These are phyloP conservation scores for Eolophus roseicapilla DNA, from an alignment of 2,113 vertebrate species.

Conservation along the genomic window DNA sequence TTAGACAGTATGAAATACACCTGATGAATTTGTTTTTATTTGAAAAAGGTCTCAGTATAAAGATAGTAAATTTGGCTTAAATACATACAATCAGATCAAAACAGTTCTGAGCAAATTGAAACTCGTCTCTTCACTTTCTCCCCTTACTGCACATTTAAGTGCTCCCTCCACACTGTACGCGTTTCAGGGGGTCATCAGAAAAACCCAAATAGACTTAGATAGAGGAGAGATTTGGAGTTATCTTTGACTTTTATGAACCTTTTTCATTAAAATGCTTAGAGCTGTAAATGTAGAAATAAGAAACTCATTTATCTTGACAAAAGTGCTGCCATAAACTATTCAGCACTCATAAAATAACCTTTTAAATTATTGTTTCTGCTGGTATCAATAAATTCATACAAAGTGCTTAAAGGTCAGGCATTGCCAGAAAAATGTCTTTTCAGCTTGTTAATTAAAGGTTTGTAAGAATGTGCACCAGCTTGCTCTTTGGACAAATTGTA, in stretches of 20 bases:
- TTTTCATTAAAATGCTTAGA: conserved; percentile 65
- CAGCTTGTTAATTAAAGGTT: conserved; percentile 56
- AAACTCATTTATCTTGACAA: conserved; percentile 64
- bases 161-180: neutral
- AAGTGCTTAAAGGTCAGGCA: conserved; percentile 62
- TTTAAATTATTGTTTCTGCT: conserved; percentile 60
- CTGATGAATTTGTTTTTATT: neutral
- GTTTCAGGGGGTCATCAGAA: neutral
- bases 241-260: conserved; percentile 62
- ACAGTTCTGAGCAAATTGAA: neutral
- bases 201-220: neutral
- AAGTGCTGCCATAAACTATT: conserved; percentile 46
- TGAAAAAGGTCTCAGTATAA: neutral
- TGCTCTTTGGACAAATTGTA: conserved; percentile 4
- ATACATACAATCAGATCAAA: neutral
- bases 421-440: conserved; percentile 53
- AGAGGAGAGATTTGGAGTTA: conserved; percentile 30
- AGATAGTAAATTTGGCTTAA: neutral
- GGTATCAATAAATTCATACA: conserved; percentile 46
- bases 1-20: neutral
- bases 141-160: neutral
- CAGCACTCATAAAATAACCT: conserved; percentile 35
- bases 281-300: conserved; percentile 57
- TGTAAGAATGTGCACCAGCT: conserved; percentile 1
- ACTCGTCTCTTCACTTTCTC: neutral